Conservation (phyloP, 37 sponge, comb jelly and placozoan genomes). For the Dysidea cf. avara region DNA sequence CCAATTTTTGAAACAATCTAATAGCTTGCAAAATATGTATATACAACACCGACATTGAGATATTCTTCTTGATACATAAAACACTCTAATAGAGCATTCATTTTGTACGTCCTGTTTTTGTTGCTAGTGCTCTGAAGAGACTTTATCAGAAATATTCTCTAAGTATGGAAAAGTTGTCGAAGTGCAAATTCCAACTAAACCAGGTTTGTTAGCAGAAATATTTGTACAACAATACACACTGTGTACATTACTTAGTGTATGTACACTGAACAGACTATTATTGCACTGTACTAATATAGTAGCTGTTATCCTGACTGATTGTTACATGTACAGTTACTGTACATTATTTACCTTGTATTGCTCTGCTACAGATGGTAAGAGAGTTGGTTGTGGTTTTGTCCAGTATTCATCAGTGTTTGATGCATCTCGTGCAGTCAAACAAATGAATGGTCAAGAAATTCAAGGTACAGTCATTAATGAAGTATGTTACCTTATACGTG, state of each 20-base stretch:
- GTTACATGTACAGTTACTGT: not conserved
- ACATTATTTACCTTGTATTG: not conserved
- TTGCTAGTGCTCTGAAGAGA: conserved; percentile 39
- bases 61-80: no score
- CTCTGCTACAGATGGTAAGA: conserved; percentile 3
- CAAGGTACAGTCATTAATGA: conserved; percentile 21
- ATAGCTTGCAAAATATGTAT: no score
- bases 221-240: no score
- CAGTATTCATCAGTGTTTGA: conserved; percentile 72
- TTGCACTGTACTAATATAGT: no score
- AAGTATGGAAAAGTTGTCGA: conserved; percentile 50
- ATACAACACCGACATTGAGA: no score
- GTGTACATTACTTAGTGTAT: no score
- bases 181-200: conserved; percentile 75
- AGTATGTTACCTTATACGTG: not conserved
- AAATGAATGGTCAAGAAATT: conserved; percentile 59
- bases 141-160: conserved; percentile 40
- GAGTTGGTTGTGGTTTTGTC: conserved; percentile 72
- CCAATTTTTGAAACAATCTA: no score
- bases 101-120: no score
- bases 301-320: not conserved
- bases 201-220: no score
- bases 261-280: no score
- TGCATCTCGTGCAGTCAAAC: conserved; percentile 57
- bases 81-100: no score